phyloP scores from a whole-genome alignment of 2,888 invertebrate species.

The Copidosoma aretas region DNA sequence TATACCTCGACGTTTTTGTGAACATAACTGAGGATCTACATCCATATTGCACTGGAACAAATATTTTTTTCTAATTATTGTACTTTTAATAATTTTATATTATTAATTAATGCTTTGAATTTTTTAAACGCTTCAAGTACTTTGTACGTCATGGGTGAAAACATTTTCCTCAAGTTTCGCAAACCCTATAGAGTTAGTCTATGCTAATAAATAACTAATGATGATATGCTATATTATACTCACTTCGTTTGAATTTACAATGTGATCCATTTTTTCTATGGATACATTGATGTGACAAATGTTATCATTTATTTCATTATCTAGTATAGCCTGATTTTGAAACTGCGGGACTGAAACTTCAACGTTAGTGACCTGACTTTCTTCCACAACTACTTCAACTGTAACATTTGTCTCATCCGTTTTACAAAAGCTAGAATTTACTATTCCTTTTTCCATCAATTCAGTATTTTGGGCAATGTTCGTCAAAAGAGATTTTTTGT shows the following conservation, averaged over 20 bases:
- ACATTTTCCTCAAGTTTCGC: too few relatives aligned
- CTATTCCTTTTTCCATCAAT: conserved; percentile 50
- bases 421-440: conserved; percentile 46
- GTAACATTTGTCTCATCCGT: conserved; percentile 39
- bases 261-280: conserved; percentile 10
- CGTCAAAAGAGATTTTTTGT: conserved; percentile 55
- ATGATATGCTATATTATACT: too few relatives aligned
- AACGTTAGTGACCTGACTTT: conserved; percentile 30
- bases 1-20: conserved; percentile 68
- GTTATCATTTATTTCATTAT: conserved; percentile 13
- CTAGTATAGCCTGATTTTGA: conserved; percentile 10
- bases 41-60: conserved; percentile 29
- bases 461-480: conserved; percentile 52
- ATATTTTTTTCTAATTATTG: background rate
- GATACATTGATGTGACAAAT: conserved; percentile 19
- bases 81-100: background rate
- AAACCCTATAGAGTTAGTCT: too few relatives aligned
- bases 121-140: too few relatives aligned
- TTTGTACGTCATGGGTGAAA: too few relatives aligned
- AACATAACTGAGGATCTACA: conserved; percentile 54
- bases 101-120: background rate
- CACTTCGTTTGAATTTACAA: background rate
- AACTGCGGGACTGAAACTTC: conserved; percentile 34
- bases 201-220: too few relatives aligned
- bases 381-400: conserved; percentile 37